phyloP scores from a whole-genome alignment of 2,113 vertebrate species.

The Aleadryas rufinucha region DNA sequence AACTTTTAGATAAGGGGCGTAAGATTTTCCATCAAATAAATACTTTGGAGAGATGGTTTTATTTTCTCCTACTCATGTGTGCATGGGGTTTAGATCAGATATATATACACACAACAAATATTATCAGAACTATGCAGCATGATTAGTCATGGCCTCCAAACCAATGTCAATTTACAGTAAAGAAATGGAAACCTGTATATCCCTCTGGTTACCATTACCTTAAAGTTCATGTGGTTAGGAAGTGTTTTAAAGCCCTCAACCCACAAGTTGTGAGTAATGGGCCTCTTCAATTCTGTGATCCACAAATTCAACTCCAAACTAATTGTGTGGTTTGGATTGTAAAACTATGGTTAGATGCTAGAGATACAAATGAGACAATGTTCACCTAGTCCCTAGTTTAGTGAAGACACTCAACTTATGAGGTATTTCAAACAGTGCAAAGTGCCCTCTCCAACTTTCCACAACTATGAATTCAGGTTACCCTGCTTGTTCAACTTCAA shows the following conservation, averaged over 20 bases:
- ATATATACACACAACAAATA: background rate
- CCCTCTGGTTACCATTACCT: background rate
- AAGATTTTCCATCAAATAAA: slow-evolving; percentile 6
- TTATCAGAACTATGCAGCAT: background rate
- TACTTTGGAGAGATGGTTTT: background rate
- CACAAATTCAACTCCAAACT: background rate
- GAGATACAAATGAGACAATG: background rate
- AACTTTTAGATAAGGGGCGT: background rate
- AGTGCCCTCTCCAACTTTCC: slow-evolving; percentile 39
- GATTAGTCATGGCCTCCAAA: background rate
- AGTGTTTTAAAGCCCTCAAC: slow-evolving; percentile 28
- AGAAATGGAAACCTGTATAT: background rate
- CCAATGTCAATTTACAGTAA: background rate
- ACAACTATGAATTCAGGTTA: slow-evolving; percentile 13
- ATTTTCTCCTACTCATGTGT: background rate
- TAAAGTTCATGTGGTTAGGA: background rate
- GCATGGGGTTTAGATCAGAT: background rate
- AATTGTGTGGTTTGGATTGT: background rate
- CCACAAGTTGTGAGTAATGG: background rate
- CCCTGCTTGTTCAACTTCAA: background rate
- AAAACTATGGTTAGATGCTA: background rate
- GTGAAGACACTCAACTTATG: slow-evolving; percentile 48
- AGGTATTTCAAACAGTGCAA: slow-evolving; percentile 62
- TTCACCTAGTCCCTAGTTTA: slow-evolving; percentile 31
- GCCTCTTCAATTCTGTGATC: background rate